Percentiles rank a stretch among this genome's conserved stretches.
phyloP scores from a whole-genome alignment of 64 coral and sea anemone genomes.

The Actinia equina region DNA sequence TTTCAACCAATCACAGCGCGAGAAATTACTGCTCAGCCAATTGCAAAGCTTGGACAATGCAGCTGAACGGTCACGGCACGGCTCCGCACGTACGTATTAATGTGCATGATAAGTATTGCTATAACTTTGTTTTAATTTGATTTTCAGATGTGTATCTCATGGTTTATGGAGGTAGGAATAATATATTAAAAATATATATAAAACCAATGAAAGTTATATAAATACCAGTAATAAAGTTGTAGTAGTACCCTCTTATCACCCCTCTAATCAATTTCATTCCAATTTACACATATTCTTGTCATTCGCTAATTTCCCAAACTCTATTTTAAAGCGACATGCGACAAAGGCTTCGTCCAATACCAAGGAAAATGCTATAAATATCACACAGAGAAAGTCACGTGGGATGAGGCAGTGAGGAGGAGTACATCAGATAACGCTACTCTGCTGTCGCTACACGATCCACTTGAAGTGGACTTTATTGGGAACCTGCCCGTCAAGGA shows the following conservation, averaged over 20 bases:
- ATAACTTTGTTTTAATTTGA: neutral
- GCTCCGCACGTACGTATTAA: no score
- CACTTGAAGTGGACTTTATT: conserved; percentile 38
- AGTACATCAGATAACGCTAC: conserved; percentile 55
- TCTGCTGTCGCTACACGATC: conserved; percentile 41
- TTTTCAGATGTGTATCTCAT: conserved; percentile 69
- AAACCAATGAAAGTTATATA: no score
- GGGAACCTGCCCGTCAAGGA: neutral
- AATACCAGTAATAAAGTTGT: no score
- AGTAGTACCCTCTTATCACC: no score
- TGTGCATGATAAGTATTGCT: neutral
- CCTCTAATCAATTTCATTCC: no score
- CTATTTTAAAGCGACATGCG: conserved; percentile 35
- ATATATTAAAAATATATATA: neutral
- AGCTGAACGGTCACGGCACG: no score
- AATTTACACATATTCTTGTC: no score
- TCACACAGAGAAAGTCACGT: conserved; percentile 39
- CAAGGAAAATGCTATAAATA: conserved; percentile 71
- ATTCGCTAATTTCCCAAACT: neutral
- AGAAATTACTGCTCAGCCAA: no score
- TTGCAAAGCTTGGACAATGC: no score
- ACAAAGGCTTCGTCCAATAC: conserved; percentile 29
- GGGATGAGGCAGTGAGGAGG: conserved; percentile 60
- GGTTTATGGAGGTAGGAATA: conserved; percentile 53
- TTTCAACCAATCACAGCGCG: no score